These are phyloP conservation scores for Decapterus maruadsi DNA, from an alignment of 2,797 vertebrate genomes.

Conservation along the genomic window DNA sequence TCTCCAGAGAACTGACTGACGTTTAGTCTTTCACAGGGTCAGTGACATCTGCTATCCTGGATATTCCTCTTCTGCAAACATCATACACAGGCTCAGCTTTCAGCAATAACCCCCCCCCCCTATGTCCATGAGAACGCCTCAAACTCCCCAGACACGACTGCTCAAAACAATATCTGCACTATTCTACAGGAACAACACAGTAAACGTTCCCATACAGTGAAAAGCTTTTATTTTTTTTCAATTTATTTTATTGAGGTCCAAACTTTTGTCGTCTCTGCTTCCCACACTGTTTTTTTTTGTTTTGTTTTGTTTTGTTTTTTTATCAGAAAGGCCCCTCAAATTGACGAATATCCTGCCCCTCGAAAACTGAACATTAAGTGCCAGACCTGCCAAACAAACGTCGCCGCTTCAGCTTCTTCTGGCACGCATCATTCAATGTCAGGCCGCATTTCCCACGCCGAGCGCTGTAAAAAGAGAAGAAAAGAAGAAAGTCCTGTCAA, in stretches of 20 bases:
- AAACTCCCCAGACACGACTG: constrained; percentile 47
- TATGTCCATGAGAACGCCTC: constrained; percentile 32
- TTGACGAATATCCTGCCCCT: constrained; percentile 69
- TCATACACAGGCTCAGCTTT: constrained; percentile 43
- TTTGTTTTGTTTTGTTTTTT: no score
- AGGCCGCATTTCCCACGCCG: constrained; percentile 66
- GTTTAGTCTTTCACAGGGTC: constrained; percentile 35
- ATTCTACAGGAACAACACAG: constrained; percentile 51
- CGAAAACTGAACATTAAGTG: constrained; percentile 59
- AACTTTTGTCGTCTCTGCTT: constrained; percentile 45
- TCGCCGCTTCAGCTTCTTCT: constrained; percentile 50
- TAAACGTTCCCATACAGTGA: constrained; percentile 52
- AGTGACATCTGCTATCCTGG: constrained; percentile 41
- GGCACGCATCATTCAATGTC: constrained; percentile 62
- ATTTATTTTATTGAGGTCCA: constrained; percentile 30
- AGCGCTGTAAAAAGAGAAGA: constrained; percentile 32
- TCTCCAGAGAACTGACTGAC: constrained; percentile 50
- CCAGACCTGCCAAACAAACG: constrained; percentile 52
- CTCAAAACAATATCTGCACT: constrained; percentile 55
- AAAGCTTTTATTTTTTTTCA: constrained; percentile 28
- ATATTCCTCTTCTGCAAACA: constrained; percentile 33
- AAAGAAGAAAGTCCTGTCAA: constrained; percentile 71
- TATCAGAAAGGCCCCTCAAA: constrained; percentile 40
- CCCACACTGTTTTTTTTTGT: constrained; percentile 49
- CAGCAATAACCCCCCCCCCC: constrained; percentile 17